Percentiles rank a stretch among this genome's conserved stretches.
Evolutionary conservation across 1,140 invertebrate species (phyloP).

Genomic region (Aphelinus certus): DNA sequence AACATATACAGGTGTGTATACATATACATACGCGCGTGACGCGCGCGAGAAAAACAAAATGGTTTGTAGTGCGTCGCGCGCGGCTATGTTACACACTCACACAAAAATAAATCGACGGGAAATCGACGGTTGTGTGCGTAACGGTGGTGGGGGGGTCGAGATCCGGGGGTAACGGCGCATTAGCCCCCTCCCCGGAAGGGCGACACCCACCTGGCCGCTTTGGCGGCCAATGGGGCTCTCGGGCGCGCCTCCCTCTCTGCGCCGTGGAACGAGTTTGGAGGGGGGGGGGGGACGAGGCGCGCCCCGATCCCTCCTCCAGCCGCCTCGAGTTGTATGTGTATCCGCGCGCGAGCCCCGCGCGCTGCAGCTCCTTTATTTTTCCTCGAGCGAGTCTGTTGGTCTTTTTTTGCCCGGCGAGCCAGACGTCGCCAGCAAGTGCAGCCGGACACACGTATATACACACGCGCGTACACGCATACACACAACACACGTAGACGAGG

Average conservation of each 20-base stretch:
- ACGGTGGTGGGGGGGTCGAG: too few species aligned
- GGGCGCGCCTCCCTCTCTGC: background rate
- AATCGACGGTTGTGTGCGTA: slow-evolving; percentile 43
- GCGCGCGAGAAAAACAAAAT: slow-evolving; percentile 50
- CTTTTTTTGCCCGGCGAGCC: slow-evolving; percentile 6
- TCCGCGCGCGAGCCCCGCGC: too few species aligned
- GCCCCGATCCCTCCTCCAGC: background rate
- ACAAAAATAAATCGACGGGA: slow-evolving; percentile 57
- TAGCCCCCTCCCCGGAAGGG: background rate
- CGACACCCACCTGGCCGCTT: background rate
- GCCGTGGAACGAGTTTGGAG: too few species aligned
- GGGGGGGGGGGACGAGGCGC: too few species aligned
- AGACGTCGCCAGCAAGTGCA: background rate
- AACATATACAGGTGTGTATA: too few species aligned
- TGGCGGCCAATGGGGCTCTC: background rate
- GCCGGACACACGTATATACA: background rate
- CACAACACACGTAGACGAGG: too few species aligned
- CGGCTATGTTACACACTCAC: slow-evolving; percentile 45
- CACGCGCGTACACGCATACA: background rate
- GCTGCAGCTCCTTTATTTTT: too few species aligned
- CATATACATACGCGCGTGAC: too few species aligned
- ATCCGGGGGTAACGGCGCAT: slow-evolving; percentile 32
- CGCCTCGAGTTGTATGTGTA: too few species aligned
- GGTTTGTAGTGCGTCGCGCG: slow-evolving; percentile 43
- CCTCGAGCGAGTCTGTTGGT: background rate